A percentile compares a stretch with the other conserved stretches of the same genome.
Evolutionary conservation across 2,113 vertebrate genomes (phyloP).

Genomic region (Phylloscopus whistleri): DNA sequence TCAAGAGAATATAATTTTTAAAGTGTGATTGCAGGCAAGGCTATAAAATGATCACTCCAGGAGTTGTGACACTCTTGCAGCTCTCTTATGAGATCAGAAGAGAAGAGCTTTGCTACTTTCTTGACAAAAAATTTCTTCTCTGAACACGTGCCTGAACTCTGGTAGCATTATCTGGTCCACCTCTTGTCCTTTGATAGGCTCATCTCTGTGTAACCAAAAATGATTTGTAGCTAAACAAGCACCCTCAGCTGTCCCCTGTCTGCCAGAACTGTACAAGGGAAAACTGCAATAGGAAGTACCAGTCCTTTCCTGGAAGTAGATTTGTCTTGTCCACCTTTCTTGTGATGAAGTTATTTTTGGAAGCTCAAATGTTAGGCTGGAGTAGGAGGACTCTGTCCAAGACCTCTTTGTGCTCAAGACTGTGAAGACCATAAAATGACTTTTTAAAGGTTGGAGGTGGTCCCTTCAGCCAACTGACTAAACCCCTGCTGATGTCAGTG

Average conservation of each 20-base stretch:
- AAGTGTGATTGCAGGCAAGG: neutral
- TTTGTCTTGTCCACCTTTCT: neutral
- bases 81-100: neutral
- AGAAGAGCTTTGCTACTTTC: neutral
- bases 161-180: neutral
- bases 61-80: neutral
- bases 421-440: neutral
- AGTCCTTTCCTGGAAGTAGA: neutral
- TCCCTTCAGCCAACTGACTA: neutral
- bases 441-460: neutral
- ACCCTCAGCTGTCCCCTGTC: neutral
- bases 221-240: neutral
- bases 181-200: neutral
- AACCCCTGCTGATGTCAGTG: neutral
- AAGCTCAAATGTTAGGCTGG: neutral
- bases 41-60: neutral
- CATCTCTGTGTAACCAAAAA: neutral
- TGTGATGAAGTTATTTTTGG: neutral
- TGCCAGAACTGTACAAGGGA: neutral
- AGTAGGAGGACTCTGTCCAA: neutral
- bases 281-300: neutral
- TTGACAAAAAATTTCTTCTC: neutral
- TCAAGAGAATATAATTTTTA: neutral
- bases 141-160: neutral
- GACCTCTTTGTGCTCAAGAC: neutral